These are phyloP conservation scores for Podarcis muralis DNA, from an alignment of 2,113 vertebrate species.

Conservation along the genomic window DNA sequence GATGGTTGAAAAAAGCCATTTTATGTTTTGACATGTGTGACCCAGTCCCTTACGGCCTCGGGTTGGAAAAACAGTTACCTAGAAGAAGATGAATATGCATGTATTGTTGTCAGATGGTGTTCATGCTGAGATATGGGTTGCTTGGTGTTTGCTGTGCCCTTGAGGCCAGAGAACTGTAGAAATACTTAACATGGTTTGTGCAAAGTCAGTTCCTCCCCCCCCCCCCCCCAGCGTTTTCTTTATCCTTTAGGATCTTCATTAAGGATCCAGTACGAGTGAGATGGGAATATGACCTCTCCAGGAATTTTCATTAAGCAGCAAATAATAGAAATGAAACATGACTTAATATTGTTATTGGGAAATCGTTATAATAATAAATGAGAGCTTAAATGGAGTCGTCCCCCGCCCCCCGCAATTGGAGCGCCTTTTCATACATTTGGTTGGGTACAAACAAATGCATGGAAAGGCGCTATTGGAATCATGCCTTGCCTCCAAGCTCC, in stretches of 20 bases:
- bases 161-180: background rate
- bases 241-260: background rate
- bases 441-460: background rate
- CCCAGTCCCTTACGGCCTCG: background rate
- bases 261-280: background rate
- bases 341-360: too few species aligned
- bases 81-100: slow-evolving; percentile 46
- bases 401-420: too few species aligned
- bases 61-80: background rate
- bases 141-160: background rate
- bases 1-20: slow-evolving; percentile 9
- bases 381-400: background rate
- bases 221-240: background rate
- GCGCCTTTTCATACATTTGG: too few species aligned
- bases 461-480: background rate
- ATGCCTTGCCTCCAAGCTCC: background rate
- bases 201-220: background rate
- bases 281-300: background rate
- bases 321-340: background rate
- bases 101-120: slow-evolving; percentile 9
- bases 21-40: slow-evolving; percentile 33
- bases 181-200: background rate
- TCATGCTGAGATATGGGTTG: background rate
- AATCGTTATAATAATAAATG: background rate
- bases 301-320: background rate